Evolutionary conservation across 2,888 invertebrate genomes (phyloP), one percentile per base, ranked within the genome.

Genomic region (Eubasilissa splendida): DNA sequence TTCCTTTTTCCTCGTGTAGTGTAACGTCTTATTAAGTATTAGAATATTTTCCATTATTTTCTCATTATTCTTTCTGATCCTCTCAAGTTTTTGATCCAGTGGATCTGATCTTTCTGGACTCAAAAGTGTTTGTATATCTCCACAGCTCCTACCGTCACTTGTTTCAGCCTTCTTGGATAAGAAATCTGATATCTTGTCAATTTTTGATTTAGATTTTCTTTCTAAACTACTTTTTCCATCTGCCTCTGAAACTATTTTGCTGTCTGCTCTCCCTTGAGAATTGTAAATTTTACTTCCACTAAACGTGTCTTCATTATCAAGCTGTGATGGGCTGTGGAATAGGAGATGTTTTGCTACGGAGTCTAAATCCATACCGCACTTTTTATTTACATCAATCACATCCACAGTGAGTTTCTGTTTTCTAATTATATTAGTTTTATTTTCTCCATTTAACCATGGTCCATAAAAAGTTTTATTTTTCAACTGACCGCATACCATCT

Each of bases 21-120:
- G 87, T 68, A 90, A 85, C 68, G 89, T 89, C 85, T 88, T 87
- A 80, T 90, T 90, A 3, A 91, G 86, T 86, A 89, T 88, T 59
- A 88, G 88, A 81, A 90, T 90, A 82, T 90, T 91, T 86, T 89
- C 87, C 90, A 90, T 89, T 58, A 91, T 90, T 31, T 87, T 87
- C 66, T 89, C 90, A 84, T 91, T 91, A 79, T 89, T 90, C 85
- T 89, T 88, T 83, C 89, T 88, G 3, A 91, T 90, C 85, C 87
- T 90, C 85, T 89, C 88, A 52, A 91, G 85, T 77, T 89, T 89
- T 73, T 88, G 87, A 85, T 91, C 90, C 79, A 91, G 33, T n/a
- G 70, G 59, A 63, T 81, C 76, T 12, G n/a, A 2, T 10, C 58
- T 14, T 8, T 77, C 70, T 12, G 11, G 58, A 22, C n/a, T 11